These are phyloP conservation scores for Drosophila kuntzei DNA, from an alignment of 2,888 invertebrate genomes.

Conservation along the genomic window DNA sequence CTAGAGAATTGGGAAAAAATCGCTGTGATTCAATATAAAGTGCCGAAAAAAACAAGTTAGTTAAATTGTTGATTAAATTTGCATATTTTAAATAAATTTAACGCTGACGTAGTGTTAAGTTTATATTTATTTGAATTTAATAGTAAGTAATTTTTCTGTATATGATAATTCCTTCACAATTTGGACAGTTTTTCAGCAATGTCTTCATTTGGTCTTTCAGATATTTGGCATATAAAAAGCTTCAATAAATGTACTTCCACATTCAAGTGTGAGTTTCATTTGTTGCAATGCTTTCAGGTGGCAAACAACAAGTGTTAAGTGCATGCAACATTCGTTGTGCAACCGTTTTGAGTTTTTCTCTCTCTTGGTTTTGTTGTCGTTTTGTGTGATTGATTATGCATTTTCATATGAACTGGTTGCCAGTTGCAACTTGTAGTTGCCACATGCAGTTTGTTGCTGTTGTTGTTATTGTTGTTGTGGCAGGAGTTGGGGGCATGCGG, in stretches of 20 bases:
- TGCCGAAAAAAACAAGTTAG: too few relatives aligned
- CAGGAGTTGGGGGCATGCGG: slow-evolving; percentile 53
- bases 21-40: too few relatives aligned
- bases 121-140: too few relatives aligned
- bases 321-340: slow-evolving; percentile 36
- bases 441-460: slow-evolving; percentile 32
- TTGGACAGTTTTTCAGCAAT: background rate
- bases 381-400: slow-evolving; percentile 77
- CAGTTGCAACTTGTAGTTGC: slow-evolving; percentile 36
- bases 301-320: slow-evolving; percentile 13
- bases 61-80: too few relatives aligned
- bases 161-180: too few relatives aligned
- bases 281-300: background rate
- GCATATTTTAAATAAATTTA: too few relatives aligned
- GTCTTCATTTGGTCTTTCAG: background rate
- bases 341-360: background rate
- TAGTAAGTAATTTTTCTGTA: too few relatives aligned
- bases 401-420: slow-evolving; percentile 77
- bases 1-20: too few relatives aligned
- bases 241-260: background rate
- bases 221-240: background rate
- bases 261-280: background rate
- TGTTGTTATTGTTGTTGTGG: slow-evolving; percentile 18
- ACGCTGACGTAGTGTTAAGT: too few relatives aligned
- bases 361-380: slow-evolving; percentile 49